Percentiles rank a stretch among this genome's conserved stretches.
These are phyloP conservation scores for Cephus cinctus DNA, from an alignment of 1,140 invertebrate genomes.

Conservation along the genomic window DNA sequence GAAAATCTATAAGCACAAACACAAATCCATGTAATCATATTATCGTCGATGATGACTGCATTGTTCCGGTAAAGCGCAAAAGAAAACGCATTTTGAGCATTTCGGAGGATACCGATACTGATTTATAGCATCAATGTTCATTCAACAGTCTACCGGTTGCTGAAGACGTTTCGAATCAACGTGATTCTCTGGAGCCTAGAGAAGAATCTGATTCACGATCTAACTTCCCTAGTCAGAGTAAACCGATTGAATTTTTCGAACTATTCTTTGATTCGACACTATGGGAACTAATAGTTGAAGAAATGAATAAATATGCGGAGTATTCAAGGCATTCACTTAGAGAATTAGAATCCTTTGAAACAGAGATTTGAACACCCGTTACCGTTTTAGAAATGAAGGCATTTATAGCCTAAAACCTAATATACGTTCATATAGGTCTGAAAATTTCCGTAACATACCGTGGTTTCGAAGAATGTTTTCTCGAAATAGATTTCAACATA, in stretches of 20 bases:
- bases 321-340: neutral
- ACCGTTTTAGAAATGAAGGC: neutral
- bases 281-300: neutral
- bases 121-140: constrained; percentile 9
- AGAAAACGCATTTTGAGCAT: constrained; percentile 13
- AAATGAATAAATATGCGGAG: neutral
- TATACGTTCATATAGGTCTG: too few species aligned
- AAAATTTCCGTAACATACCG: constrained; percentile 27
- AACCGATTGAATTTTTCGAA: too few species aligned
- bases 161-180: constrained; percentile 11
- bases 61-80: constrained; percentile 5
- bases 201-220: too few species aligned
- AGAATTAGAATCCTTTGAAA: neutral
- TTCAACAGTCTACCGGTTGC: constrained; percentile 3
- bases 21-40: constrained; percentile 21
- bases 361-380: neutral
- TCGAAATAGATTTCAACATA: constrained; percentile 28
- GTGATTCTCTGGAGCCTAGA: constrained; percentile 8
- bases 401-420: too few species aligned
- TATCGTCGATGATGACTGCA: constrained; percentile 1
- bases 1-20: too few species aligned
- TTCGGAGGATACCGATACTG: constrained; percentile 10
- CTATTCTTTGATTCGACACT: neutral
- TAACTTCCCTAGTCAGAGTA: too few species aligned
- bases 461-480: constrained; percentile 36